Conservation (phyloP, 2,797 vertebrate species). For the Spinibarbus caldwelli region DNA sequence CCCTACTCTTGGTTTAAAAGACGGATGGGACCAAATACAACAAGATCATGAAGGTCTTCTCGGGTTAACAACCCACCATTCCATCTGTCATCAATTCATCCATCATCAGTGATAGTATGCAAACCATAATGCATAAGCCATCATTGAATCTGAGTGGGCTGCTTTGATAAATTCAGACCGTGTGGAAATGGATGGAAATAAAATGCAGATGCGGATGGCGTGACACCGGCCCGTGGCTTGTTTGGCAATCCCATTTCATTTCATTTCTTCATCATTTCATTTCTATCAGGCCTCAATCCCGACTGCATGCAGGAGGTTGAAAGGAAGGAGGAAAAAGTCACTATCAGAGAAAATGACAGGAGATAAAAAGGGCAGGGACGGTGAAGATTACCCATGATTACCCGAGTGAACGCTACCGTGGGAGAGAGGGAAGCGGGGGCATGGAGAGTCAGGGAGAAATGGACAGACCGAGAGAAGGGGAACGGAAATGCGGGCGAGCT, state of each 20-base stretch:
- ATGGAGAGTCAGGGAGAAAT: slow-evolving; percentile 35
- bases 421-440: slow-evolving; percentile 61
- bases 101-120: slow-evolving; percentile 7
- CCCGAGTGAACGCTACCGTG: slow-evolving; percentile 51
- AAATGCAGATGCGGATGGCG: not conserved
- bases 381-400: slow-evolving; percentile 73
- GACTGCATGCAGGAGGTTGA: slow-evolving; percentile 16
- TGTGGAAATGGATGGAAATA: not conserved
- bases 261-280: slow-evolving; percentile 45
- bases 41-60: slow-evolving; percentile 17
- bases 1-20: slow-evolving; percentile 27
- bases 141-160: not conserved
- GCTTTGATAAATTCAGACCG: not conserved
- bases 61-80: slow-evolving; percentile 23
- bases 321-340: slow-evolving; percentile 43
- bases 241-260: slow-evolving; percentile 43
- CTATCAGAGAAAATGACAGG: slow-evolving; percentile 69
- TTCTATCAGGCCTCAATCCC: slow-evolving; percentile 39
- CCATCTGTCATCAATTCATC: slow-evolving; percentile 5
- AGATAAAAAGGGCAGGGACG: slow-evolving; percentile 68
- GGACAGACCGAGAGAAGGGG: slow-evolving; percentile 51
- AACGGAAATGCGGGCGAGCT: slow-evolving; percentile 17
- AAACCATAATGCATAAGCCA: slow-evolving; percentile 19
- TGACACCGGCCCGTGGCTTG: not conserved
- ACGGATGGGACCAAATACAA: slow-evolving; percentile 15